A percentile compares a stretch with the other conserved stretches of the same genome.
These are phyloP conservation scores for Lepilemur septentrionalis DNA, from an alignment of 2,797 vertebrate species.

Conservation along the genomic window DNA sequence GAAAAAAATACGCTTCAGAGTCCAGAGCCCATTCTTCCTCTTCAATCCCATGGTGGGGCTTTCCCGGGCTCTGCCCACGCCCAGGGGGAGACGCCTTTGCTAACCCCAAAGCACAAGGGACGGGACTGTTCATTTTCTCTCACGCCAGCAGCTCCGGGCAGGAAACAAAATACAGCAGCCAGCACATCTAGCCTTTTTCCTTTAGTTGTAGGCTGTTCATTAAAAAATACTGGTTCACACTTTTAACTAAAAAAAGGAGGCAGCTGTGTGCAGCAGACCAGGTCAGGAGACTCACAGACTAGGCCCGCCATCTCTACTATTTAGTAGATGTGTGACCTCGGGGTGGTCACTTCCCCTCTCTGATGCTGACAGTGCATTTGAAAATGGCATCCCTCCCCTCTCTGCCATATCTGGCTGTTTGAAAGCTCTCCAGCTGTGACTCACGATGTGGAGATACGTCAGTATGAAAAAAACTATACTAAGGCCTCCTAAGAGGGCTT, in stretches of 20 bases:
- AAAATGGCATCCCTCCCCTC: not conserved
- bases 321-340: not conserved
- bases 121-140: accelerated
- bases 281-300: not conserved
- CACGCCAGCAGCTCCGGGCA: not conserved
- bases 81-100: not conserved
- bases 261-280: not conserved
- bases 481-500: not conserved
- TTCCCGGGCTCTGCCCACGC: accelerated
- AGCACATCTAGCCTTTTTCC: not conserved
- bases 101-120: no score
- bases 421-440: not conserved
- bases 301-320: not conserved
- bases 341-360: not conserved
- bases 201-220: not conserved
- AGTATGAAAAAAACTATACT: not conserved
- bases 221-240: not conserved
- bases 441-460: not conserved
- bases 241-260: not conserved
- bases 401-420: not conserved
- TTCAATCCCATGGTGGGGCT: not conserved
- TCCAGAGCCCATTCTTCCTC: not conserved
- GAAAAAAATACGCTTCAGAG: not conserved
- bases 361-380: not conserved
- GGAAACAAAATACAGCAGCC: not conserved